phyloP scores from a whole-genome alignment of 1,140 invertebrate genomes.

The Pseudomyrmex pallidus region DNA sequence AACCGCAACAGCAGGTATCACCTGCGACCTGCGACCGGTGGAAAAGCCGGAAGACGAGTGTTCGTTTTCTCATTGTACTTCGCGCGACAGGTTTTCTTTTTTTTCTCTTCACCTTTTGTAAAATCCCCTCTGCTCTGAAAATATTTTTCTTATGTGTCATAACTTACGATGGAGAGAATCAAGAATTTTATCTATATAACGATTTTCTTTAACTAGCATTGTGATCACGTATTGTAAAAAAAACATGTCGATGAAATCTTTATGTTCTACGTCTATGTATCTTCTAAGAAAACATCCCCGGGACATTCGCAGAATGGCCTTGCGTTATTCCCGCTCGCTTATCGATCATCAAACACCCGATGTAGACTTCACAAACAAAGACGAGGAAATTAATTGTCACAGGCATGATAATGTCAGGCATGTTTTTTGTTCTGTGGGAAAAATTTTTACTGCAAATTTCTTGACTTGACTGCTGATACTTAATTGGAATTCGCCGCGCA shows the following conservation, averaged over 20 bases:
- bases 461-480: too few species aligned
- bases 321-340: not conserved
- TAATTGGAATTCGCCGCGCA: too few species aligned
- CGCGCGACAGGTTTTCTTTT: slow-evolving; percentile 8
- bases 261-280: not conserved
- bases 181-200: too few species aligned
- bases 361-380: too few species aligned
- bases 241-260: not conserved
- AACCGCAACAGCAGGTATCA: slow-evolving; percentile 52
- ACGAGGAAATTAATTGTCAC: too few species aligned
- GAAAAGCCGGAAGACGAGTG: slow-evolving; percentile 54
- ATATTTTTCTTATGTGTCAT: slow-evolving; percentile 37
- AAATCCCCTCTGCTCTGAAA: slow-evolving; percentile 45
- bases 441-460: too few species aligned
- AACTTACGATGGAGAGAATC: not conserved
- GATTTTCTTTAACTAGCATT: too few species aligned
- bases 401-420: too few species aligned
- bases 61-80: slow-evolving; percentile 58
- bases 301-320: not conserved
- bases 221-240: not conserved
- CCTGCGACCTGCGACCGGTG: slow-evolving; percentile 37
- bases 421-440: too few species aligned
- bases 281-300: not conserved
- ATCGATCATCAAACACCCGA: not conserved
- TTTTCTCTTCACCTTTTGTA: not conserved